Base-by-base conservation (phyloP, 2,888 invertebrate species). In the Pelosia muscerda region DNA sequence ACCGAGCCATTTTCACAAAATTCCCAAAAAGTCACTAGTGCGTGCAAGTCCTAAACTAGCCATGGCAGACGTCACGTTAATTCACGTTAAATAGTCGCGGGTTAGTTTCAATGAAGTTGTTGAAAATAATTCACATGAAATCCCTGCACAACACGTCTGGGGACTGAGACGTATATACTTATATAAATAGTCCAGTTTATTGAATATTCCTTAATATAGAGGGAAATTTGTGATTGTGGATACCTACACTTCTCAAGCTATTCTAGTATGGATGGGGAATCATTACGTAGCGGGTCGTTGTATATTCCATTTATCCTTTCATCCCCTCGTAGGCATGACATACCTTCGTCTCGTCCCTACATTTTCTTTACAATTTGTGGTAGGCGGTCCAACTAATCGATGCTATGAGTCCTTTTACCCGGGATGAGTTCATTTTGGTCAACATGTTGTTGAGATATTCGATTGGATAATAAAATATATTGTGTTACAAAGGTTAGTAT, bases 281-380 rank as follows among this genome's bases (percentile, higher is more conserved):
- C 68, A 68, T 68, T 68, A 68, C 22, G 38, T 31, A 59, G 59
- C 28, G 63, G 68, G 63, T 38, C 63, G 22, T 63, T 34, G 65
- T 60, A 26, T 66, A 66, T 55, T 61, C 42, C 66, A 61, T 66
- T 61, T 61, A 61, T 61, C 66, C 66, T 56, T 66, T 66, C 61
- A 61, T 61, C 66, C 66, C 65, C 28, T 42, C 23, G 26, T 38
- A 53, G 23, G 23, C 11, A 65, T 54, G 38, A 66, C 38, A 60
- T 28, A 60, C 65, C n/a, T 53, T 34, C n/a, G 26, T 54, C 15
- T 66, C 22, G 60, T 42, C 65, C 54, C 54, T 60, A 55, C 34
- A 60, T 66, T 55, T 66, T 55, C 60, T 57, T 38, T 54, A 38
- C 60, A 61, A 66, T 66, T 66, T 66, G 60, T 55, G 54, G 54